Evolutionary conservation across 2,888 invertebrate species (phyloP).

Genomic region (Coecobrya sp.): DNA sequence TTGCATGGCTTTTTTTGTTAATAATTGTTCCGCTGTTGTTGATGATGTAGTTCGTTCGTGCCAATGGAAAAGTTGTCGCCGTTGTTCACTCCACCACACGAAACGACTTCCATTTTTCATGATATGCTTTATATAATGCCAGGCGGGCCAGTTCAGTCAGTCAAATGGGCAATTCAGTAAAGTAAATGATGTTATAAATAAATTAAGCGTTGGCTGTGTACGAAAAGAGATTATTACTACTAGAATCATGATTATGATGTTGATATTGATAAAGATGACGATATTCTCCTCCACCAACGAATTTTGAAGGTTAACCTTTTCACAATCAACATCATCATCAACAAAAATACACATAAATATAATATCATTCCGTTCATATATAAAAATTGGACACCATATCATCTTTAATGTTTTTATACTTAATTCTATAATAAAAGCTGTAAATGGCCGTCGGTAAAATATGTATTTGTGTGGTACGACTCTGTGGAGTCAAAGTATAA

Average conservation of each 20-base stretch:
- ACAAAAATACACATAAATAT: slow-evolving; percentile 34
- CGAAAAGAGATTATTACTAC: slow-evolving; percentile 21
- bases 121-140: background rate
- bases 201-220: slow-evolving; percentile 36
- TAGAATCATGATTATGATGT: slow-evolving; percentile 1
- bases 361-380: background rate
- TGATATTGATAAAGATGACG: slow-evolving; percentile 53
- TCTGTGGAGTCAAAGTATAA: background rate
- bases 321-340: slow-evolving; percentile 20
- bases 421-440: slow-evolving; percentile 50
- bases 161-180: slow-evolving; percentile 14
- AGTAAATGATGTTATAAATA: slow-evolving; percentile 60
- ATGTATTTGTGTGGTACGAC: background rate
- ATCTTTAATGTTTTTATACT: slow-evolving; percentile 29
- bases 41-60: background rate
- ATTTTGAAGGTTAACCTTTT: slow-evolving; percentile 64
- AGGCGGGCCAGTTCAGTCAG: slow-evolving; percentile 20
- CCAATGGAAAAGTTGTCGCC: slow-evolving; percentile 26
- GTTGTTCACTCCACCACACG: slow-evolving; percentile 3
- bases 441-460: slow-evolving; percentile 19
- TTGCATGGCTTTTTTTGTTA: slow-evolving; percentile 40
- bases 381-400: background rate
- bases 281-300: slow-evolving; percentile 41
- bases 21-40: slow-evolving; percentile 27
- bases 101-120: slow-evolving; percentile 42